Base-by-base conservation (phyloP, 53 echinoderm and acorn worm species). In the Arbacia lixula region DNA sequence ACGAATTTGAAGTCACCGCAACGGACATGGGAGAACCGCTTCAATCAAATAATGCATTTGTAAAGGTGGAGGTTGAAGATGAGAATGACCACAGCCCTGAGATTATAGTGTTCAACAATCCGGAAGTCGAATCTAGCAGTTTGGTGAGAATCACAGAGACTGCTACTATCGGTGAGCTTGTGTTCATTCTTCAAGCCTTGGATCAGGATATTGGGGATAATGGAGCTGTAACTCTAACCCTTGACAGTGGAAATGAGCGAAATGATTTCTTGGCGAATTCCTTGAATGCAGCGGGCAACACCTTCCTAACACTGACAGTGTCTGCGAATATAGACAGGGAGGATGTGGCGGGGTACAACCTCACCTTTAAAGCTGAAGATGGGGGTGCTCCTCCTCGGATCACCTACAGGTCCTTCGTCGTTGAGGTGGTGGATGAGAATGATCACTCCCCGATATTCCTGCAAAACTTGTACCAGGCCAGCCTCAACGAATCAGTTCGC, bases 41-140 rank as follows among this genome's bases (percentile, higher is more conserved):
- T 21, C 88, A 81, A 34, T 89, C 60, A 17, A 91, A 91, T 28
- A 85, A 86, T 34, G 86, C 96, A 21, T 89, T 91, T 85, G 87
- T 96, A 24, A 80, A 66, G 33, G 82, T 96, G 0, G 73, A 50
- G 40, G 84, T 93, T 20, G 85, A 91, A 11, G 96, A 96, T 91
- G 83, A 89, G 66, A 96, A 96, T 86, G 91, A 96, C 60, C 93
- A 96, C 61, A 89, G 85, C 52, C 96, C 96, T 29, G 52, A 83
- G 5, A 94, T 94, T 22, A n/a, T 51, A 21, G 36, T 85, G 46
- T 76, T 73, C 11, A 52, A 35, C 35, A 68, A 54, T 22, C 62
- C 80, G 56, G 84, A 72, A 16, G 57, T 42, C 12, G 85, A 60
- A 67, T 85, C 85, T 12, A 87, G 87, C 51, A 91, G 82, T 29